Evolutionary conservation across 2,797 vertebrate species (phyloP).

Genomic region (Parauchenoglanis ngamensis): DNA sequence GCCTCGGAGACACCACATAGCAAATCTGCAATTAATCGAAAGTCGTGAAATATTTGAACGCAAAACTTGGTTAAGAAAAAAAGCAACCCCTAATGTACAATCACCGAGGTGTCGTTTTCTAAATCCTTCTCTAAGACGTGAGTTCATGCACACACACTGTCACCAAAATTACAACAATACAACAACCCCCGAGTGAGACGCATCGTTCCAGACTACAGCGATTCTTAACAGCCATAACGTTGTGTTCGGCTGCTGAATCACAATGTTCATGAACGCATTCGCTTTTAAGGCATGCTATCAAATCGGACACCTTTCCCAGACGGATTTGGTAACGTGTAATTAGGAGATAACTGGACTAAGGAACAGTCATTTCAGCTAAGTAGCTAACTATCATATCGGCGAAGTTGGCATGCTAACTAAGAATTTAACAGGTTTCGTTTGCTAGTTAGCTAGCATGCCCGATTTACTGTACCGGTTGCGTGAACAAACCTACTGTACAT

Average conservation of each 20-base stretch:
- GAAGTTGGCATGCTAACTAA: background rate
- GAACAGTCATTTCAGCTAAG: background rate
- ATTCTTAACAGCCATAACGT: background rate
- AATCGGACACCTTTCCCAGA: background rate
- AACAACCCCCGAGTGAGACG: background rate
- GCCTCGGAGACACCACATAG: slow-evolving; percentile 33
- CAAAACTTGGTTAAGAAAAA: slow-evolving; percentile 23
- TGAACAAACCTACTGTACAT: background rate
- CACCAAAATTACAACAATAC: background rate
- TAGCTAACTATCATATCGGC: background rate
- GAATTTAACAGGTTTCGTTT: background rate
- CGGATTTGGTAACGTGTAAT: background rate
- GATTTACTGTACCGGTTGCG: background rate
- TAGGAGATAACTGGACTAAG: background rate
- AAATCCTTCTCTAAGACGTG: background rate
- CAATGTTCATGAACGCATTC: background rate
- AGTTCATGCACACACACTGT: background rate
- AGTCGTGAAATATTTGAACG: slow-evolving; percentile 10
- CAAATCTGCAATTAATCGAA: slow-evolving; percentile 36
- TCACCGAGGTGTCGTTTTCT: slow-evolving; percentile 3
- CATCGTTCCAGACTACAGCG: background rate
- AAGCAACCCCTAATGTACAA: slow-evolving; percentile 9
- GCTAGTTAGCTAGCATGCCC: background rate
- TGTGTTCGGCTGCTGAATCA: background rate
- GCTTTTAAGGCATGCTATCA: background rate